A percentile compares a stretch with the other conserved stretches of the same genome.
These are phyloP conservation scores for Phortica magna DNA, from an alignment of 2,888 invertebrate species.

Conservation along the genomic window DNA sequence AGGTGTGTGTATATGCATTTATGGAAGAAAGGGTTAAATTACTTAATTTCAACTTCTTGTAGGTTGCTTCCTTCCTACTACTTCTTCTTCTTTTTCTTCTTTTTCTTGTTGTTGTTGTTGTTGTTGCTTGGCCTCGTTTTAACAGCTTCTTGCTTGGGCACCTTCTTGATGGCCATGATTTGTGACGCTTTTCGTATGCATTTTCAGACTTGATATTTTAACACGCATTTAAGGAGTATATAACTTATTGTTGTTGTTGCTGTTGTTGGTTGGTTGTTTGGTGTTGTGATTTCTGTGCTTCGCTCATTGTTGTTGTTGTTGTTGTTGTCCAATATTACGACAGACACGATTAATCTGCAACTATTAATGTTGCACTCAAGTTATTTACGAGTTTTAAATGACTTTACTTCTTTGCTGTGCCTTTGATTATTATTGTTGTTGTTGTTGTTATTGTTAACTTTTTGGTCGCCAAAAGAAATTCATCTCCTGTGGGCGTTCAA, in stretches of 20 bases:
- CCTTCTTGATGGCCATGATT: not conserved
- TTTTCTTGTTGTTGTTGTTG: not conserved
- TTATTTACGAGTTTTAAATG: constrained; percentile 76
- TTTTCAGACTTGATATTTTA: not conserved
- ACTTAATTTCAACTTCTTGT: constrained; percentile 67
- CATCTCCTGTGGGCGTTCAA: too few relatives aligned
- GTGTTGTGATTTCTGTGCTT: not conserved
- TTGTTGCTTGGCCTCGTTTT: not conserved
- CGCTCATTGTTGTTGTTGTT: constrained; percentile 19
- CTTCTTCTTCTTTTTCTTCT: not conserved
- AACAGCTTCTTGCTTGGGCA: not conserved
- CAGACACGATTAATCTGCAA: constrained; percentile 76
- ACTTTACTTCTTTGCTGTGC: constrained; percentile 52
- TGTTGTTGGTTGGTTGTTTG: not conserved
- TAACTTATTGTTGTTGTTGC: not conserved
- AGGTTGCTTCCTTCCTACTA: constrained; percentile 48
- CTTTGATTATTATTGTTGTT: constrained; percentile 32
- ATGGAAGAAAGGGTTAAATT: constrained; percentile 51
- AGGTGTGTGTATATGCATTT: not conserved
- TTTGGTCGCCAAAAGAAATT: too few relatives aligned
- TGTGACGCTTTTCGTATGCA: not conserved
- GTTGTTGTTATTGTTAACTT: not conserved
- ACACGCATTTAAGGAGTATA: not conserved
- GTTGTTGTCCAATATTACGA: constrained; percentile 44
- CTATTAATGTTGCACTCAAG: constrained; percentile 76